Conservation (phyloP, 2,888 invertebrate genomes). For the Mactromeris polynyma region DNA sequence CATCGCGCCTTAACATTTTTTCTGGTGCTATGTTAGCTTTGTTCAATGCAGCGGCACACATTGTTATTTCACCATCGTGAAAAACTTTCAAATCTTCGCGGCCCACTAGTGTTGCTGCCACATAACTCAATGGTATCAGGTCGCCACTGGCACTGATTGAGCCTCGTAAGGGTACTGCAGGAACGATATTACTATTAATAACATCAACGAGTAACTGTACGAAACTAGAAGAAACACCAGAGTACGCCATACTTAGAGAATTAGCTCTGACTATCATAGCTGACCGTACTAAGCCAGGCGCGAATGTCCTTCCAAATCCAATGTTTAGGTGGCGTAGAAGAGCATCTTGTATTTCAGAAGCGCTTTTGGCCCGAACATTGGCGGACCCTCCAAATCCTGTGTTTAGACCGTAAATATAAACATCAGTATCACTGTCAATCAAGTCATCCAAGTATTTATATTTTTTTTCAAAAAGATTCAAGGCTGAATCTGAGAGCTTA, state of each 20-base stretch:
- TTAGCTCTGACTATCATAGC: slow-evolving; percentile 33
- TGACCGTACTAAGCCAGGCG: neutral
- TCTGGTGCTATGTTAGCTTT: slow-evolving; percentile 63
- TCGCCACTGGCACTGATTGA: slow-evolving; percentile 78
- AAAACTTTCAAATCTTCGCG: slow-evolving; percentile 63
- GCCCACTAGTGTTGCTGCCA: slow-evolving; percentile 75
- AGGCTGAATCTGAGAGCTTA: neutral
- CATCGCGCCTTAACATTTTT: slow-evolving; percentile 72
- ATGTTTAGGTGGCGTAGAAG: slow-evolving; percentile 43
- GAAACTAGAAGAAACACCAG: slow-evolving; percentile 69
- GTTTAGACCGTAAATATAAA: slow-evolving; percentile 43
- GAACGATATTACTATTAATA: slow-evolving; percentile 71
- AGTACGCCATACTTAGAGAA: slow-evolving; percentile 37
- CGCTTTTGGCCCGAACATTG: slow-evolving; percentile 37
- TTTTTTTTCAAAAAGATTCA: slow-evolving; percentile 3
- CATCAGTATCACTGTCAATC: neutral
- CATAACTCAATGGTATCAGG: slow-evolving; percentile 77
- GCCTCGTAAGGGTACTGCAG: slow-evolving; percentile 73
- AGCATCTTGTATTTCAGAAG: slow-evolving; percentile 39
- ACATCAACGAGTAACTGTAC: slow-evolving; percentile 64
- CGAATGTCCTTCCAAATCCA: slow-evolving; percentile 41
- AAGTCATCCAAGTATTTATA: neutral
- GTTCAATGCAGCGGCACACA: slow-evolving; percentile 65
- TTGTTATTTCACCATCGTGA: slow-evolving; percentile 48
- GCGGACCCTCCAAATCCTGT: slow-evolving; percentile 55